Base-by-base conservation (phyloP, 1,140 invertebrate genomes). In the Lepidostoma basale region DNA sequence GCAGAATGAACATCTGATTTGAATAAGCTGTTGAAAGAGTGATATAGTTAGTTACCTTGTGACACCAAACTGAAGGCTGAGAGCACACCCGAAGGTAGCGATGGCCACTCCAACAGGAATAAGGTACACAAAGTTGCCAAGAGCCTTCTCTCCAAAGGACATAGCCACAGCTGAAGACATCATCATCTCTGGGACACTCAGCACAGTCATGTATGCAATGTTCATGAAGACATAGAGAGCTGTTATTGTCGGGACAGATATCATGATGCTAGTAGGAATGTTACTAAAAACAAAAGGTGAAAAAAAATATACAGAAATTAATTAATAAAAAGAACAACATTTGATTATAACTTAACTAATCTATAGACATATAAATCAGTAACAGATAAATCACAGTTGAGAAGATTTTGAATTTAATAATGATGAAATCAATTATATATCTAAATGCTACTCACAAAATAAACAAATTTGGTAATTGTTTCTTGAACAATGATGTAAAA, bases 151-250 rank as follows among this genome's bases (percentile, higher is more conserved):
- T 0, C 88, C 90, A 79, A 91, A 92, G 0, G 84, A 78, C 28
- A 98, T 92, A 16, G 95, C 96, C 0, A 98, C 96, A 0, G 96
- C 96, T 25, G 88, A 85, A 0, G 92, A 89, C 10, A 81, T 81
- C 0, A 91, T 83, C 84, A 98, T 92, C 78, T 97, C 95, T 0
- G 86, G 81, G 1, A 89, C 87, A 4, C 86, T 89, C 60, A 98
- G 81, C 0, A 91, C 95, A 0, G 95, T 90, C 86, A 98, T 93
- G 77, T 98, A 97, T 22, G 95, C 91, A 0, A 98, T 84, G 77
- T 98, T 98, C 85, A 96, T 93, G 62, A 94, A 85, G 4, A 96
- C 89, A 76, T 98, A 98, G 2, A 97, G 85, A 0, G 88, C 74
- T 0, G 94, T 97, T 0, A 96, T 92, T 1, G 95, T 79, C 2